Conservation (phyloP, 2,113 vertebrate species). For the Reinhardtius hippoglossoides region DNA sequence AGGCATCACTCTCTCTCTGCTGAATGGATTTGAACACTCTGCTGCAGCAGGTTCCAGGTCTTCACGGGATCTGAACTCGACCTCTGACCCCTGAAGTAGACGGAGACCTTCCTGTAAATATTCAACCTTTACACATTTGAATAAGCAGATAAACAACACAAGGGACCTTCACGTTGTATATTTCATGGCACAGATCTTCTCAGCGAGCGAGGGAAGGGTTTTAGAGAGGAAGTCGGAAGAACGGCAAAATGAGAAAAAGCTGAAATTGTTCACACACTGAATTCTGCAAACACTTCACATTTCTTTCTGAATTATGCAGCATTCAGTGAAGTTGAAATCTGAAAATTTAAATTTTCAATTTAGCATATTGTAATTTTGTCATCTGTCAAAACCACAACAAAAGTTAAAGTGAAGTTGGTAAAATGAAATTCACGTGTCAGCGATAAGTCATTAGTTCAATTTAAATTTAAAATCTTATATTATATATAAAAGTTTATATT, state of each 20-base stretch:
- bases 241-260: no score
- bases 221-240: neutral
- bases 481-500: neutral
- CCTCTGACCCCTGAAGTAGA: conserved; percentile 16
- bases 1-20: conserved; percentile 24
- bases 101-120: neutral
- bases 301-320: no score
- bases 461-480: neutral
- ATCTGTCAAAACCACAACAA: neutral
- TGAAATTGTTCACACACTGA: no score
- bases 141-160: no score
- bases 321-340: neutral
- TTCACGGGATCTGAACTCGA: neutral
- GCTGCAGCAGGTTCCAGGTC: neutral
- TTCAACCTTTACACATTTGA: no score
- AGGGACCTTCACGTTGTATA: no score
- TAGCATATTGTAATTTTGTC: no score
- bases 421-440: neutral
- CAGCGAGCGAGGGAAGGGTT: neutral
- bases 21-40: neutral
- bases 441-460: neutral
- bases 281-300: no score
- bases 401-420: neutral
- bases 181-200: no score
- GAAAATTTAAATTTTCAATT: neutral